Evolutionary conservation across 2,113 vertebrate species (phyloP), one percentile per base, ranked within the genome.

Genomic region (Diadophis punctatus): DNA sequence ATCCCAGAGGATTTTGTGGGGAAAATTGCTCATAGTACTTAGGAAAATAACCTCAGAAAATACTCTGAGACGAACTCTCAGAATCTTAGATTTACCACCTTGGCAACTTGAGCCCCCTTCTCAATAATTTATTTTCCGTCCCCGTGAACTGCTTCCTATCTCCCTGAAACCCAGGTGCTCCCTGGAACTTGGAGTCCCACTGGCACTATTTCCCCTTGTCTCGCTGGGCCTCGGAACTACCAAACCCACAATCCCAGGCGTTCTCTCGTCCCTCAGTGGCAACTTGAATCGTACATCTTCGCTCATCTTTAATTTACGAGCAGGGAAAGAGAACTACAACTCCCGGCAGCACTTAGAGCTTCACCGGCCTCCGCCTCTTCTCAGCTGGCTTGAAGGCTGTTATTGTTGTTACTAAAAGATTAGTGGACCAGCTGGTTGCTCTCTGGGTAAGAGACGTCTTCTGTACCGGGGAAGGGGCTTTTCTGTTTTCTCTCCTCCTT

Each of bases 341-440:
- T 27, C 96, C 97, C 97, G 95, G 95, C 94, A 94, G 60, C 46
- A 80, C 48, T 22, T 18, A 34, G 11, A 85, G 34, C 39, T 68
- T 88, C 92, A 92, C 52, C 55, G 63, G n/a, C 87, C 88, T 22
- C 91, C 93, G 95, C 96, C 96, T 87, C 95, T 95, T 95, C 94
- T 90, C 92, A 90, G 91, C 80, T 46, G 93, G 94, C 95, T 96
- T 23, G 93, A 93, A 94, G 93, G 96, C 95, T 97, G 97, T 96
- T 97, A 95, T 97, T 97, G 97, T 97, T 97, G 96, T 94, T 96
- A 96, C 96, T 96, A 94, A 96, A 97, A 97, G 97, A 96, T 97
- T 96, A 96, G 96, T 96, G 95, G 96, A 96, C 96, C 97, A 97
- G 97, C 97, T 97, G 97, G 97, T 97, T 95, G 95, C 94, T 94